These are phyloP conservation scores for Acrocephalus kingi DNA, from an alignment of 2,113 vertebrate species.

Conservation along the genomic window DNA sequence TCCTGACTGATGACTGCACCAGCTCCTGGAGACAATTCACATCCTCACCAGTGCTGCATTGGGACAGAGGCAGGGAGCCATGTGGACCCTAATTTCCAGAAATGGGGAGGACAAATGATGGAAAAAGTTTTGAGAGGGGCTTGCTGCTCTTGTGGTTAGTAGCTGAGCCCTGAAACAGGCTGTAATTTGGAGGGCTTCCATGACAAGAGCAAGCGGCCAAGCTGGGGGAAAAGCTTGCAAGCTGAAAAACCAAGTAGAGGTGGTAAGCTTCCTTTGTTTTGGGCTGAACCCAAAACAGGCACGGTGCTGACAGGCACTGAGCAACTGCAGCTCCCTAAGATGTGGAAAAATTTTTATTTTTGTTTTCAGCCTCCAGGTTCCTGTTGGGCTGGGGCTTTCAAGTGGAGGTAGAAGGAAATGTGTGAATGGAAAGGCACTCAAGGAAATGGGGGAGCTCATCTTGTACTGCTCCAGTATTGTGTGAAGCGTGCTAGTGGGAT, in stretches of 20 bases:
- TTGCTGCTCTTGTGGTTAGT: neutral
- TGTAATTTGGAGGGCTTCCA: neutral
- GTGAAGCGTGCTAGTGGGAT: neutral
- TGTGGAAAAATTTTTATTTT: neutral
- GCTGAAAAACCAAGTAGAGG: neutral
- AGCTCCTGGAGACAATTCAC: neutral
- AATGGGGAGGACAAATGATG: neutral
- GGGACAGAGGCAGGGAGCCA: neutral
- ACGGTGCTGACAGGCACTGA: accelerated
- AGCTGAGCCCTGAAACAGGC: neutral
- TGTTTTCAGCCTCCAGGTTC: neutral
- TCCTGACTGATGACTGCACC: neutral
- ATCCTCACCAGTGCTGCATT: neutral
- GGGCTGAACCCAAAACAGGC: neutral
- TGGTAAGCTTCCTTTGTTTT: neutral
- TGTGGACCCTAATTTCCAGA: neutral
- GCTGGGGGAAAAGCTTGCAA: neutral
- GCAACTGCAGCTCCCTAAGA: neutral
- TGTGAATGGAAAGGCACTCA: neutral
- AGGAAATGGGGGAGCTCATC: accelerated
- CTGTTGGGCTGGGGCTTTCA: neutral
- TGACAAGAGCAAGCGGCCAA: neutral
- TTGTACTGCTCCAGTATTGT: neutral
- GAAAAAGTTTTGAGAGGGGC: neutral
- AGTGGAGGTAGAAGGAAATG: neutral